Conservation (phyloP, 2,113 vertebrate species). For the Manacus vitellinus region DNA sequence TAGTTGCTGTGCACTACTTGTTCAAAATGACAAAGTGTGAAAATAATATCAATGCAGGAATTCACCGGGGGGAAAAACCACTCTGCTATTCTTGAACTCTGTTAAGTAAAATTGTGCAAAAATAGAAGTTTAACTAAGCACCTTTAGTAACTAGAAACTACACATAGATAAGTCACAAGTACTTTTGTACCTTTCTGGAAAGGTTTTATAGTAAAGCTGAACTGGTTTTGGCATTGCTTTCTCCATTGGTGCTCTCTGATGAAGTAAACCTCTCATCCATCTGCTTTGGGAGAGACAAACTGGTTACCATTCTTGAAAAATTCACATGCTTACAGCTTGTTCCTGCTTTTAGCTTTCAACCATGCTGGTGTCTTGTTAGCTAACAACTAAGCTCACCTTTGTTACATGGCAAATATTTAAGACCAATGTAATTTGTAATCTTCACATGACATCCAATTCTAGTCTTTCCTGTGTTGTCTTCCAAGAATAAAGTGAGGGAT, state of each 20-base stretch:
- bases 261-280: neutral
- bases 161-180: neutral
- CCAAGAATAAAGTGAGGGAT: neutral
- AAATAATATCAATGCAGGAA: neutral
- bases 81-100: neutral
- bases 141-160: neutral
- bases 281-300: neutral
- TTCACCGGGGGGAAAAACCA: fast-evolving
- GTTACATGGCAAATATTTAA: neutral
- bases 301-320: neutral
- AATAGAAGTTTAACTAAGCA: neutral
- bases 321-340: neutral
- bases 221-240: neutral
- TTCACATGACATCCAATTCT: neutral
- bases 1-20: neutral
- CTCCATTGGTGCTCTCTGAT: neutral
- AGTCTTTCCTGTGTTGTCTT: neutral
- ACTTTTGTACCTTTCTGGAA: neutral
- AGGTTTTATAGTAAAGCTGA: neutral
- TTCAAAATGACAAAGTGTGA: neutral
- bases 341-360: neutral
- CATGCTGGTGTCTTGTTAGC: neutral
- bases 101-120: neutral
- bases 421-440: neutral
- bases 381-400: neutral